Evolutionary conservation across 2,113 vertebrate genomes (phyloP).

Genomic region (Otocyon megalotis): DNA sequence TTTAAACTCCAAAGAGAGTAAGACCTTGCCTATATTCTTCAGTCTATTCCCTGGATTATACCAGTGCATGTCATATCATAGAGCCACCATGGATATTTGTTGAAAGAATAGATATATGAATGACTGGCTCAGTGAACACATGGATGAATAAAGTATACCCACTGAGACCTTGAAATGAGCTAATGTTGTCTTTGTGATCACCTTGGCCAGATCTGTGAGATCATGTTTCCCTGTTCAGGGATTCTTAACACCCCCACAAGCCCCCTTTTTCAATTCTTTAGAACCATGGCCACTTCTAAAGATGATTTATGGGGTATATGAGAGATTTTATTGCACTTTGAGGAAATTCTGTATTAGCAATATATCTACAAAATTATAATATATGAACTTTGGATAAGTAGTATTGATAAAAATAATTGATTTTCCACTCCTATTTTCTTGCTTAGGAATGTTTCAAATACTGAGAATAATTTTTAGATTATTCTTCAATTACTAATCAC

Average conservation of each 20-base stretch:
- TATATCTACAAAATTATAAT: neutral
- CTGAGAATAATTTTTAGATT: neutral
- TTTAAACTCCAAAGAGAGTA: neutral
- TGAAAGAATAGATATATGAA: neutral
- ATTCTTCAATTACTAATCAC: neutral
- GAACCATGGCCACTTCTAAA: neutral
- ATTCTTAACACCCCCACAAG: accelerated
- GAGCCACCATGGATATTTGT: neutral
- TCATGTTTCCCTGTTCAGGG: neutral
- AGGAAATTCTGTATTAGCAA: neutral
- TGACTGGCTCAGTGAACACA: neutral
- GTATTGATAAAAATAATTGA: neutral
- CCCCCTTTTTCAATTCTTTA: neutral
- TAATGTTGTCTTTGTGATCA: neutral
- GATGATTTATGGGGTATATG: neutral
- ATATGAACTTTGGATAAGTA: neutral
- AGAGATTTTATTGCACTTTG: neutral
- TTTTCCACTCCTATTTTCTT: neutral
- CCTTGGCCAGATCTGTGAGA: neutral
- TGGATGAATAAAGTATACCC: neutral
- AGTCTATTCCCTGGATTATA: neutral
- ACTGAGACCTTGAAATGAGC: neutral
- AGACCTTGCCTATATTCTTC: neutral
- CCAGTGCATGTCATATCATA: neutral
- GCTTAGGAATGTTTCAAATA: neutral